Percentiles rank a stretch among this genome's conserved stretches.
Evolutionary conservation across 1,140 invertebrate species (phyloP).

Genomic region (Lanistes nyassanus): DNA sequence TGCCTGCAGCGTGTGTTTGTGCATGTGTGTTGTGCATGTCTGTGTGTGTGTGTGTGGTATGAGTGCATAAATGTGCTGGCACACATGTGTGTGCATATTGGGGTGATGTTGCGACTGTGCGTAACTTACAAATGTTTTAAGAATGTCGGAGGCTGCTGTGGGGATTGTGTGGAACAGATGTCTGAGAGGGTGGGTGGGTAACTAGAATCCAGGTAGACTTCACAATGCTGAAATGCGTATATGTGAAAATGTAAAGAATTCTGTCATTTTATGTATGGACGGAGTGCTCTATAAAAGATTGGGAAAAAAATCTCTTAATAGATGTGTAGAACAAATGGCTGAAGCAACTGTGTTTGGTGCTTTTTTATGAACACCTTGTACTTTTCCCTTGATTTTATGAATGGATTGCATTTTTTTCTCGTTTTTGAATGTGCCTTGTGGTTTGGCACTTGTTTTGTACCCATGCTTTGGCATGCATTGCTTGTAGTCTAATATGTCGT

Average conservation of each 20-base stretch:
- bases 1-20: not conserved
- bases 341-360: not conserved
- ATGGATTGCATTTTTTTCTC: not conserved
- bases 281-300: not conserved
- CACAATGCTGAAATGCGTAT: not conserved
- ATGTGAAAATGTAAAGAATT: not conserved
- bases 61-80: not conserved
- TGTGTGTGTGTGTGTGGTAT: not conserved
- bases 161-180: too few relatives aligned
- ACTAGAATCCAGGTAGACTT: not conserved
- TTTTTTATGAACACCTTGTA: not conserved
- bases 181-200: too few relatives aligned
- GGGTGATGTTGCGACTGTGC: too few relatives aligned
- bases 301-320: not conserved
- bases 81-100: not conserved
- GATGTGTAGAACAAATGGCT: not conserved
- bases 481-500: not conserved
- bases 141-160: too few relatives aligned
- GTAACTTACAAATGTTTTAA: too few relatives aligned
- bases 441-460: not conserved
- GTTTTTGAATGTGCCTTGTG: not conserved
- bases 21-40: conserved; percentile 1
- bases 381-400: not conserved
- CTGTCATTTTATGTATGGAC: not conserved
- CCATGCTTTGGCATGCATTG: not conserved